Conservation (phyloP, 1,140 invertebrate genomes). For the Sycobia sp. region DNA sequence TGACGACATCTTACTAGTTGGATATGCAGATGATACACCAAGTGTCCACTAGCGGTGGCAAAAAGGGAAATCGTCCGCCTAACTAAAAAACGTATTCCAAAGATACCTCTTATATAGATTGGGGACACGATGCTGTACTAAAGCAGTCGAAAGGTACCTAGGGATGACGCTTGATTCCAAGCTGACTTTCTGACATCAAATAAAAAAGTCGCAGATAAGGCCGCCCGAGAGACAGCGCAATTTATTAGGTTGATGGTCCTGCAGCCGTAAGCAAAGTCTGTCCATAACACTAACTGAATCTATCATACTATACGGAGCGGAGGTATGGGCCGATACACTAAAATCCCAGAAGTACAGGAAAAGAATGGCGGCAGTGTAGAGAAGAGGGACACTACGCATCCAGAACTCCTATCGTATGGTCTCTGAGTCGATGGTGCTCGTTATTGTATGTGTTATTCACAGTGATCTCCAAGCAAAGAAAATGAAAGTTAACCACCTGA, state of each 20-base stretch:
- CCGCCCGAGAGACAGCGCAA: slow-evolving; percentile 18
- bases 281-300: too few species aligned
- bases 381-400: too few species aligned
- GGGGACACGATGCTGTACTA: slow-evolving; percentile 3
- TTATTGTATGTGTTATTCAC: too few species aligned
- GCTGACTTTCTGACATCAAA: slow-evolving; percentile 34
- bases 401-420: too few species aligned
- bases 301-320: too few species aligned
- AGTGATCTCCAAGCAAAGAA: too few species aligned
- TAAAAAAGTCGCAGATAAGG: slow-evolving; percentile 30
- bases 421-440: too few species aligned
- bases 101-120: neutral
- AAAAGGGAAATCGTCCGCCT: slow-evolving; percentile 39
- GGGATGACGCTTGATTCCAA: too few species aligned
- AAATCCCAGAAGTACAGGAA: too few species aligned
- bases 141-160: slow-evolving; percentile 5
- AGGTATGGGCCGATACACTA: too few species aligned
- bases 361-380: too few species aligned
- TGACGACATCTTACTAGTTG: slow-evolving; percentile 26
- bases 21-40: slow-evolving; percentile 41
- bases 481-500: too few species aligned
- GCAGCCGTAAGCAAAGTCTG: slow-evolving; percentile 11
- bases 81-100: slow-evolving; percentile 12
- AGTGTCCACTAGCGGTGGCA: slow-evolving; percentile 24
- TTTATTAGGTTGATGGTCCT: neutral